Conservation (phyloP, 2,888 invertebrate species). For the Chrysina gloriosa region DNA sequence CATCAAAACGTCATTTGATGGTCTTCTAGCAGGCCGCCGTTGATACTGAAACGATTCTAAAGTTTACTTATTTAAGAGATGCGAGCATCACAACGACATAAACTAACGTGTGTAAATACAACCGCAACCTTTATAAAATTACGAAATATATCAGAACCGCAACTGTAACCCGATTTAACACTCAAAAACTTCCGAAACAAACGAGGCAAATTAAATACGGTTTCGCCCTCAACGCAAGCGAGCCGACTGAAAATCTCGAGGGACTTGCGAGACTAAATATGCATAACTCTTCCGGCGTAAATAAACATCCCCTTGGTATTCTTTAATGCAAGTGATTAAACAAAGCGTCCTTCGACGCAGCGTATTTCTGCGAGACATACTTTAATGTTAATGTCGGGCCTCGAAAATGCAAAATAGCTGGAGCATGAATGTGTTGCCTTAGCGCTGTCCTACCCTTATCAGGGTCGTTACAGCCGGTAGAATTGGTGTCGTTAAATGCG, state of each 20-base stretch:
- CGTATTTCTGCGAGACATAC: constrained; percentile 44
- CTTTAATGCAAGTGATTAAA: constrained; percentile 39
- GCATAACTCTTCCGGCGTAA: constrained; percentile 28
- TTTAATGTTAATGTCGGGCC: constrained; percentile 47
- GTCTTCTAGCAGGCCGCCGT: no score
- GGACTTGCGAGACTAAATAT: constrained; percentile 18
- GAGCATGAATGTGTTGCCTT: constrained; percentile 50
- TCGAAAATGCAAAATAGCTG: constrained; percentile 42
- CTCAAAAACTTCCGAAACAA: constrained; percentile 20
- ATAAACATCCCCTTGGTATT: constrained; percentile 24
- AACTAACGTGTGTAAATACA: neutral
- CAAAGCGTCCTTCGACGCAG: constrained; percentile 16
- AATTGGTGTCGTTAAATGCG: constrained; percentile 52
- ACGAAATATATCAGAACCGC: neutral
- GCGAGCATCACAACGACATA: neutral
- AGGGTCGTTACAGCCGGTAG: constrained; percentile 51
- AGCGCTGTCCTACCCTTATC: constrained; percentile 53
- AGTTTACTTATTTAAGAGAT: no score
- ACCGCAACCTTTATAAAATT: neutral
- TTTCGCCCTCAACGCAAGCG: neutral
- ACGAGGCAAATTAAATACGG: constrained; percentile 5
- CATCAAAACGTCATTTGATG: no score
- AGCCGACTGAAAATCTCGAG: constrained; percentile 4
- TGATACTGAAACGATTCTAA: no score
- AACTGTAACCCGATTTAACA: constrained; percentile 2